phyloP scores from a whole-genome alignment of 1,140 invertebrate species.

The Lucilia sericata region DNA sequence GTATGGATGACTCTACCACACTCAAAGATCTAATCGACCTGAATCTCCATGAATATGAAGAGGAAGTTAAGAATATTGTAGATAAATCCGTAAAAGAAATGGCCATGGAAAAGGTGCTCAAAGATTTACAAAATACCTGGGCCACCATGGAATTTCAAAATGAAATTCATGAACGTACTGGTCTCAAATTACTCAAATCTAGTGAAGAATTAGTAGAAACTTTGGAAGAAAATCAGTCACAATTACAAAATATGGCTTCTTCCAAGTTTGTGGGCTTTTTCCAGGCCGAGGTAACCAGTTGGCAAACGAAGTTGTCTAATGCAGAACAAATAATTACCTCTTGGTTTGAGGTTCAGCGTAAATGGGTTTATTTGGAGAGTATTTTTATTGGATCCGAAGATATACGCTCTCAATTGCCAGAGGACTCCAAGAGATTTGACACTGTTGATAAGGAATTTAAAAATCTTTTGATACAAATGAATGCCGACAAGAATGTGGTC shows the following conservation, averaged over 20 bases:
- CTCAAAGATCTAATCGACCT: slow-evolving; percentile 87
- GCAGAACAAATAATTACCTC: slow-evolving; percentile 87
- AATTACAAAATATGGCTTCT: slow-evolving; percentile 91
- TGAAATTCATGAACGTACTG: slow-evolving; percentile 83
- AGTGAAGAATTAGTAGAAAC: slow-evolving; percentile 91
- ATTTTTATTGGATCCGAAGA: slow-evolving; percentile 97
- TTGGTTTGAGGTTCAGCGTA: slow-evolving; percentile 94
- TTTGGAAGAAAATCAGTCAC: slow-evolving; percentile 96
- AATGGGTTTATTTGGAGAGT: slow-evolving; percentile 94
- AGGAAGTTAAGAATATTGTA: slow-evolving; percentile 94
- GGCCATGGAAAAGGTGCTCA: slow-evolving; percentile 87
- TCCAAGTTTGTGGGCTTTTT: slow-evolving; percentile 94
- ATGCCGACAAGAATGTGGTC: slow-evolving; percentile 80
- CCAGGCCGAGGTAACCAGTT: slow-evolving; percentile 84
- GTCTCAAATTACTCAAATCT: slow-evolving; percentile 80
- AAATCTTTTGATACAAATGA: slow-evolving; percentile 68
- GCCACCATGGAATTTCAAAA: slow-evolving; percentile 85
- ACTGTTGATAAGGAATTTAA: slow-evolving; percentile 89
- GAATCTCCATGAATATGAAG: slow-evolving; percentile 91
- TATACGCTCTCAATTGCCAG: slow-evolving; percentile 90
- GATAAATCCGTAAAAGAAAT: slow-evolving; percentile 96
- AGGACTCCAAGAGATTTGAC: slow-evolving; percentile 92
- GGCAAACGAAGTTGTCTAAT: slow-evolving; percentile 89
- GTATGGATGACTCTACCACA: slow-evolving; percentile 81
- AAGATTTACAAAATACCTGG: slow-evolving; percentile 88